Percentiles rank a stretch among this genome's conserved stretches.
Conservation (phyloP, 92 coral and sea anemone species). For the Siderastrea siderea region DNA sequence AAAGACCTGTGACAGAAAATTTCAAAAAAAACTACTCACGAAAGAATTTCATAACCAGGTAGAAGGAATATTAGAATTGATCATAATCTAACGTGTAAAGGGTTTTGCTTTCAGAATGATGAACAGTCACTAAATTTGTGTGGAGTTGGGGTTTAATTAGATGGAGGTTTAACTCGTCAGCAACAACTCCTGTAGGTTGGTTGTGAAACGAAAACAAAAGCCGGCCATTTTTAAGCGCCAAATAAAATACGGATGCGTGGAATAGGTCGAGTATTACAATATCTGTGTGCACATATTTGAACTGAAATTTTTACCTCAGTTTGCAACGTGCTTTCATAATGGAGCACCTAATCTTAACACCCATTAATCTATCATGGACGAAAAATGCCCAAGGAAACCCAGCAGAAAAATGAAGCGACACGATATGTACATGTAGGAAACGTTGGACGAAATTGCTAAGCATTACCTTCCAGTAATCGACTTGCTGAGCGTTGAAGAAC, state of each 20-base stretch:
- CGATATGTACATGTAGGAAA: neutral
- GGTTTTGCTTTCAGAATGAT: neutral
- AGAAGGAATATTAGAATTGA: neutral
- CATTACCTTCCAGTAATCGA: slow-evolving; percentile 96
- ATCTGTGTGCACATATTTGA: neutral
- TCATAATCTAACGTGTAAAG: neutral
- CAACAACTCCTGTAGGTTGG: neutral
- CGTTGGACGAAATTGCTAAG: neutral
- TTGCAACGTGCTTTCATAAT: neutral
- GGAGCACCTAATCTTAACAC: neutral
- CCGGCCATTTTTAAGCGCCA: neutral
- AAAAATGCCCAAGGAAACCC: neutral
- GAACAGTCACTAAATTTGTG: no score
- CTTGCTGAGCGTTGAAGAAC: slow-evolving; percentile 92
- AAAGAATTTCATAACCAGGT: neutral
- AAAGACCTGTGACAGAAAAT: neutral
- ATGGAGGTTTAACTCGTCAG: slow-evolving; percentile 10
- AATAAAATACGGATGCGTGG: neutral
- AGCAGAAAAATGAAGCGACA: neutral
- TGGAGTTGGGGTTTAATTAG: neutral
- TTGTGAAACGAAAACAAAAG: slow-evolving; percentile 27
- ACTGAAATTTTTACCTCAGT: neutral
- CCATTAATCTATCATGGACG: neutral
- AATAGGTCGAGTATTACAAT: neutral
- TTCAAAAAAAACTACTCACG: neutral